phyloP scores from a whole-genome alignment of 2,113 vertebrate genomes.

The Aramus guarauna region DNA sequence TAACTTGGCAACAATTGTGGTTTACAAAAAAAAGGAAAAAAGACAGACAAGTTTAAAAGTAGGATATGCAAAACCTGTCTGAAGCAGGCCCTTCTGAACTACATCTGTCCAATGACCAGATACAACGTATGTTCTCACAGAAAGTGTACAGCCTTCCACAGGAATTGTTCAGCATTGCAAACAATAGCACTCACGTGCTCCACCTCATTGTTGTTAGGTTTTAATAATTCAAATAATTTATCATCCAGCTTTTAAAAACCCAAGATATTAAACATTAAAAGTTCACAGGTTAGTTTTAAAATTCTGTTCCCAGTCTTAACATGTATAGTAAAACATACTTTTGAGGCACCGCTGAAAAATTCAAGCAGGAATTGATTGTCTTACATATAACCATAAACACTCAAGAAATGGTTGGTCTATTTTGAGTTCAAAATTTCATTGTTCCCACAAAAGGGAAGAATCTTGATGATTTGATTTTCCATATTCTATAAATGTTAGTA shows the following conservation, averaged over 20 bases:
- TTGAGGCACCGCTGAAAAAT: conserved; percentile 28
- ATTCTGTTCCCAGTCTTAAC: not conserved
- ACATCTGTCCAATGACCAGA: not conserved
- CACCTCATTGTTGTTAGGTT: not conserved
- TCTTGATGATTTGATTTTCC: not conserved
- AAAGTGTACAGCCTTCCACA: not conserved
- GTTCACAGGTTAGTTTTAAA: conserved; percentile 17
- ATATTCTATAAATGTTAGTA: not conserved
- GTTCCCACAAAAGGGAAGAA: not conserved
- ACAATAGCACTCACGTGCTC: not conserved
- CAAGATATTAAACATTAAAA: not conserved
- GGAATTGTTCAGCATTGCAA: conserved; percentile 8
- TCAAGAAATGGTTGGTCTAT: not conserved
- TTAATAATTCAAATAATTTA: conserved; percentile 15
- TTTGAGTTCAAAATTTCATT: not conserved
- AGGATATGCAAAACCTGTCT: not conserved
- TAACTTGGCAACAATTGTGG: not conserved
- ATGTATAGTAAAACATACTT: not conserved
- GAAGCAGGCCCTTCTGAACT: not conserved
- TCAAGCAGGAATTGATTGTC: conserved; percentile 14
- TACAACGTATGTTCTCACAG: not conserved
- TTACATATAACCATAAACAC: not conserved
- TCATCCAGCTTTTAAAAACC: not conserved
- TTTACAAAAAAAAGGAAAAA: not conserved
- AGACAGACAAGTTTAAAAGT: not conserved